Conservation (phyloP, 1,140 invertebrate genomes). For the Helicorthomorpha holstii region DNA sequence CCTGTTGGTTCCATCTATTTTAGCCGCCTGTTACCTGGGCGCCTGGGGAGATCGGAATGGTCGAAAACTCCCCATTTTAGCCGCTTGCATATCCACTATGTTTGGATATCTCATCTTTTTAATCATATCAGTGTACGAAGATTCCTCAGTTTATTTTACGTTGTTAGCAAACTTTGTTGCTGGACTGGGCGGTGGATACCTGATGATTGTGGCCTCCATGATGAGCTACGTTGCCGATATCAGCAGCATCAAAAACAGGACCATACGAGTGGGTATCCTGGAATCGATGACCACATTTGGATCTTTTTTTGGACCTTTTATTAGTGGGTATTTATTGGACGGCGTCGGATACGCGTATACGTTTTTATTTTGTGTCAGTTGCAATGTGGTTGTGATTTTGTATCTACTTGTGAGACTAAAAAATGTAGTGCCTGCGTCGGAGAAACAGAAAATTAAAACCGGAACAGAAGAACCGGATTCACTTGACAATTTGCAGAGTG, state of each 20-base stretch:
- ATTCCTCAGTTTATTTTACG: slow-evolving; percentile 20
- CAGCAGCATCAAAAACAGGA: slow-evolving; percentile 20
- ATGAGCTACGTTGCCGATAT: slow-evolving; percentile 30
- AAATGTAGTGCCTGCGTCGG: slow-evolving; percentile 10
- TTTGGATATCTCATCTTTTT: slow-evolving; percentile 24
- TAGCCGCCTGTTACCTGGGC: slow-evolving; percentile 24
- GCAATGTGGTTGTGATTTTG: slow-evolving; percentile 19
- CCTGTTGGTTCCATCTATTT: slow-evolving; percentile 25
- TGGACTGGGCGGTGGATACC: slow-evolving; percentile 28
- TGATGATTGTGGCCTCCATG: slow-evolving; percentile 26
- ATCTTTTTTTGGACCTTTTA: slow-evolving; percentile 26
- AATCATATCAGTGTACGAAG: slow-evolving; percentile 21
- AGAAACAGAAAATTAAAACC: too few relatives aligned
- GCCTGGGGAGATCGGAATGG: slow-evolving; percentile 27
- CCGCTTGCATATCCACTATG: slow-evolving; percentile 27
- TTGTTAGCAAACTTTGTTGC: slow-evolving; percentile 24
- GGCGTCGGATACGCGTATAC: slow-evolving; percentile 20
- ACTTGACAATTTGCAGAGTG: too few relatives aligned
- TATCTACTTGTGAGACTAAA: slow-evolving; percentile 23
- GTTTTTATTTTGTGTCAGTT: slow-evolving; percentile 20
- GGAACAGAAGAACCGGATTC: not conserved
- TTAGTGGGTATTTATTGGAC: slow-evolving; percentile 25
- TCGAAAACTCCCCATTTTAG: slow-evolving; percentile 27
- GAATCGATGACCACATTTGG: slow-evolving; percentile 32
- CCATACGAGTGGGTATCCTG: slow-evolving; percentile 26